A percentile compares a stretch with the other conserved stretches of the same genome.
These are phyloP conservation scores for Cataglyphis albicans DNA, from an alignment of 2,888 invertebrate genomes.

Conservation along the genomic window DNA sequence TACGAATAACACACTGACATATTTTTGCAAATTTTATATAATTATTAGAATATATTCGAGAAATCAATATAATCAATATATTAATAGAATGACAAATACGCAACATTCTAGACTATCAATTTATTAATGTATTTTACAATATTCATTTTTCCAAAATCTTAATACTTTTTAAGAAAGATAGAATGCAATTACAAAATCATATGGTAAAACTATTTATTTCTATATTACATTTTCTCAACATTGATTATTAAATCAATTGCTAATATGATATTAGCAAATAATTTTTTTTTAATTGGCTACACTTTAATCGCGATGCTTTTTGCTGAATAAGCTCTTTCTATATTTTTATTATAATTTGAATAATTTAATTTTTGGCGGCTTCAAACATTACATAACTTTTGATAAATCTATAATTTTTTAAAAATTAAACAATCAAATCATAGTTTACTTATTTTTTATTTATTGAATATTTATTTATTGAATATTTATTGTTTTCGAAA, in stretches of 20 bases:
- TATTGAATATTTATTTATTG: not conserved
- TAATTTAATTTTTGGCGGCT: not conserved
- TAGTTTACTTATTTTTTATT: not conserved
- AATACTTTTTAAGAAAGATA: not conserved
- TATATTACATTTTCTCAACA: not conserved
- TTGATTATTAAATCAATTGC: too few species aligned
- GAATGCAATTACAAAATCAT: not conserved
- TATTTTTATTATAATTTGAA: not conserved
- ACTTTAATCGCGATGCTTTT: not conserved
- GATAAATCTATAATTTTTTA: not conserved
- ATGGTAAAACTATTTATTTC: not conserved
- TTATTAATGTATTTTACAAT: not conserved
- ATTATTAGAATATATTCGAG: not conserved
- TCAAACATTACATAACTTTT: not conserved
- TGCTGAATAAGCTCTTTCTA: not conserved
- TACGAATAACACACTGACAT: not conserved
- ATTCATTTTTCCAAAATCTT: not conserved
- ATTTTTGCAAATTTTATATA: not conserved
- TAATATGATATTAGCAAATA: not conserved
- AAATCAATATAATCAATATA: too few species aligned
- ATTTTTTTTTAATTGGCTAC: not conserved
- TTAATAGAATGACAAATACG: not conserved
- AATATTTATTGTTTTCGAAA: not conserved
- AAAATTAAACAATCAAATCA: not conserved
- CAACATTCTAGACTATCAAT: not conserved